phyloP scores from a whole-genome alignment of 2,888 invertebrate genomes.

The Acanthosoma haemorrhoidale region DNA sequence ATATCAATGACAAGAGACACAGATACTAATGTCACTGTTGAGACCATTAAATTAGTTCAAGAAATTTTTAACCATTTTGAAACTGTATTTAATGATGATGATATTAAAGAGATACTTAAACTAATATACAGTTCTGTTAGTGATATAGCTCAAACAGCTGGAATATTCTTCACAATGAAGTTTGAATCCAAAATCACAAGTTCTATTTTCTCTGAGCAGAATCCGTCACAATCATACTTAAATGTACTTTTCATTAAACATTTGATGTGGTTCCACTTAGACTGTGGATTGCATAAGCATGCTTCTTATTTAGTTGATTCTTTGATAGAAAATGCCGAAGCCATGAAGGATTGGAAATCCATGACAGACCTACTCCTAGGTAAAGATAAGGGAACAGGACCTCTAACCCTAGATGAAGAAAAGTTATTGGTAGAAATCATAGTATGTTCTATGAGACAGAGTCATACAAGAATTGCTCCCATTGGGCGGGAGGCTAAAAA shows the following conservation, averaged over 20 bases:
- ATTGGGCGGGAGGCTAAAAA: constrained; percentile 89
- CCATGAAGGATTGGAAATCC: constrained; percentile 99
- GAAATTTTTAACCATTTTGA: constrained; percentile 90
- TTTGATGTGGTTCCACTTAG: constrained; percentile 96
- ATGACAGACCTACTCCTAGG: constrained; percentile 96
- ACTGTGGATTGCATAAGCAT: constrained; percentile 94
- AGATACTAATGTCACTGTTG: constrained; percentile 95
- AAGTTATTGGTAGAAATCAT: constrained; percentile 94
- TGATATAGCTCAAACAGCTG: constrained; percentile 92
- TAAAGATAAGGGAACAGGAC: constrained; percentile 91
- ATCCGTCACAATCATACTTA: constrained; percentile 61
- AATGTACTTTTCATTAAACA: constrained; percentile 92
- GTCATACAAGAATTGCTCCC: constrained; percentile 90
- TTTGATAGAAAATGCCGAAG: constrained; percentile 92
- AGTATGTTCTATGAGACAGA: constrained; percentile 96
- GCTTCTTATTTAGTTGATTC: constrained; percentile 98
- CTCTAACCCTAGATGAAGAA: constrained; percentile 90
- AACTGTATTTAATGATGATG: constrained; percentile 91
- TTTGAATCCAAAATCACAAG: constrained; percentile 47
- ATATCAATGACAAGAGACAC: constrained; percentile 98
- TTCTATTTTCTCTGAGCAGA: not conserved
- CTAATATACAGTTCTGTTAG: constrained; percentile 96
- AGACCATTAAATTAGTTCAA: constrained; percentile 90
- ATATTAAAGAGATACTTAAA: constrained; percentile 98
- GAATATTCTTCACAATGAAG: constrained; percentile 95